These are phyloP conservation scores for Orycteropus afer DNA, from an alignment of 2,113 vertebrate species.

Conservation along the genomic window DNA sequence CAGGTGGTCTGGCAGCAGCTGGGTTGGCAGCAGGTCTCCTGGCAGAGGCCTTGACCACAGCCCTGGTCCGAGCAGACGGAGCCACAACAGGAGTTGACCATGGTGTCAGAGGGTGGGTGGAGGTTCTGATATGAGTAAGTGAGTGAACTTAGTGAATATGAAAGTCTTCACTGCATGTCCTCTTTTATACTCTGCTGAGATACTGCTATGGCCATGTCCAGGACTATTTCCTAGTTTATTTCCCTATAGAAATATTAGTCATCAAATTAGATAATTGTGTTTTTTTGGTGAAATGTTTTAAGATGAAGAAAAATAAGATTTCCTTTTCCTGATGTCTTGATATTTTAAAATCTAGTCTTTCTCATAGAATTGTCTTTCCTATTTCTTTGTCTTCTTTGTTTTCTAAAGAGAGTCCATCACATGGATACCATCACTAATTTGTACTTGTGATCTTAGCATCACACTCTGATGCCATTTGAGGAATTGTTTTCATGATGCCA, in stretches of 20 bases:
- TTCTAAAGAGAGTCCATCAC: neutral
- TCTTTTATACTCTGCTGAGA: neutral
- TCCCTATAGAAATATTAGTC: constrained; percentile 1
- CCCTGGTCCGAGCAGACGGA: neutral
- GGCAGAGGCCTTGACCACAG: neutral
- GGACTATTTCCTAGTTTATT: neutral
- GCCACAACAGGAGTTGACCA: constrained; percentile 40
- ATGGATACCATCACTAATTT: neutral
- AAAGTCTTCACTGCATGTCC: neutral
- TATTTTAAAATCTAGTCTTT: neutral
- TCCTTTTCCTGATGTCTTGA: neutral
- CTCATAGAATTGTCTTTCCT: neutral
- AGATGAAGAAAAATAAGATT: constrained; percentile 33
- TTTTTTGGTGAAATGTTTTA: neutral
- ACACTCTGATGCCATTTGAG: neutral
- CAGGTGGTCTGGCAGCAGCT: constrained; percentile 5
- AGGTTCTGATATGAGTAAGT: neutral
- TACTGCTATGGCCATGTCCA: neutral
- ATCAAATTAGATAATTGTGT: neutral
- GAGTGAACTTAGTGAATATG: neutral
- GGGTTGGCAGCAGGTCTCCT: neutral
- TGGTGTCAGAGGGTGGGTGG: constrained; percentile 6
- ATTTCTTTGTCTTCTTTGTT: neutral
- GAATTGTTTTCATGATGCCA: neutral
- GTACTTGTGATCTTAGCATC: neutral